These are phyloP conservation scores for Aplidium turbinatum DNA, from an alignment of 23 tunicate species.

Conservation along the genomic window DNA sequence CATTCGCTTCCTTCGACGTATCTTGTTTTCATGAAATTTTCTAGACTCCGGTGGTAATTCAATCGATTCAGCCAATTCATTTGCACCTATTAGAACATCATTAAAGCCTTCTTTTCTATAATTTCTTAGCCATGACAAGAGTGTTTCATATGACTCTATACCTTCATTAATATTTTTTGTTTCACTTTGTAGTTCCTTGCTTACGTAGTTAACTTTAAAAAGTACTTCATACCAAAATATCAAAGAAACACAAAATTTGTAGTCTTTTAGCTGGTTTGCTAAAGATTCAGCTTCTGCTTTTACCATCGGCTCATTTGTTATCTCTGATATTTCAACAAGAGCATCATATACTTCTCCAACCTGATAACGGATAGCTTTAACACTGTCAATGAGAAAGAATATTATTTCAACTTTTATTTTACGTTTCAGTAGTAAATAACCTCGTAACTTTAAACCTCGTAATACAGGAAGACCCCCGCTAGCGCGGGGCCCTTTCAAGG, in stretches of 20 bases:
- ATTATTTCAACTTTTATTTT: conserved; percentile 18
- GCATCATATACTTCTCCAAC: conserved; percentile 5
- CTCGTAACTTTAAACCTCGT: conserved; percentile 28
- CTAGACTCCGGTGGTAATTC: conserved; percentile 15
- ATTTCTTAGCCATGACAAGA: conserved; percentile 2
- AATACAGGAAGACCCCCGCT: conserved; percentile 36
- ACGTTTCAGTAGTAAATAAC: conserved; percentile 30
- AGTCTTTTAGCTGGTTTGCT: background rate
- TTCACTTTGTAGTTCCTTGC: too few relatives aligned
- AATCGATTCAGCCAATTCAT: conserved; percentile 4
- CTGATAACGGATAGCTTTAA: conserved; percentile 34
- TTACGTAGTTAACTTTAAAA: background rate
- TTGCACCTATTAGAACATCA: background rate
- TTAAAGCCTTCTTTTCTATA: conserved; percentile 1
- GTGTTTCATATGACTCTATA: too few relatives aligned
- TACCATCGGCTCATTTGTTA: conserved; percentile 1
- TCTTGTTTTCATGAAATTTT: background rate
- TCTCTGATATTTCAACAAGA: conserved; percentile 18
- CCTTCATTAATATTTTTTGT: background rate
- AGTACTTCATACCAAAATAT: background rate
- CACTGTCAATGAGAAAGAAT: conserved; percentile 21
- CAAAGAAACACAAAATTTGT: conserved; percentile 18
- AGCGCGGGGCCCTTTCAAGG: conserved; percentile 30
- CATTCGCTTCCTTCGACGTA: too few relatives aligned
- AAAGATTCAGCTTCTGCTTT: conserved; percentile 20